Evolutionary conservation across 92 coral and sea anemone genomes (phyloP).

Genomic region (Palythoa grandis): DNA sequence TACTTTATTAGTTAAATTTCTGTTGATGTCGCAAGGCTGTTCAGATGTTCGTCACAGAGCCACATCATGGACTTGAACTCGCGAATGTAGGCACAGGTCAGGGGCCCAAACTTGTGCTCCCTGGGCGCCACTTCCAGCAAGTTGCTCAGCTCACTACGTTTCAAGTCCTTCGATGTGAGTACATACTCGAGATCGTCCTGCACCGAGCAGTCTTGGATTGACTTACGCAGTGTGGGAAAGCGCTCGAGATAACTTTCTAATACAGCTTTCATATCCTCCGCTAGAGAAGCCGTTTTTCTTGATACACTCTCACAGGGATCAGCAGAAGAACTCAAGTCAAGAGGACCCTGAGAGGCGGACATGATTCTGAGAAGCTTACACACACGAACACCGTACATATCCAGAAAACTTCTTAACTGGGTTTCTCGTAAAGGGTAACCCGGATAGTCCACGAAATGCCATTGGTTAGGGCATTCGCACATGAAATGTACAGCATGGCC

Average conservation of each 20-base stretch:
- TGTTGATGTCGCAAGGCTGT: neutral
- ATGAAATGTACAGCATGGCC: constrained; percentile 88
- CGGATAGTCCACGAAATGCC: constrained; percentile 80
- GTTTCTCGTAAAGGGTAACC: constrained; percentile 75
- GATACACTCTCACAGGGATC: constrained; percentile 37
- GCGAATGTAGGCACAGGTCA: constrained; percentile 65
- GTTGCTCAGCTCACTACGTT: constrained; percentile 70
- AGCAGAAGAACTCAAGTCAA: constrained; percentile 54
- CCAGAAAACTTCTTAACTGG: constrained; percentile 63
- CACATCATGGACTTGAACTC: constrained; percentile 72
- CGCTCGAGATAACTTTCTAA: constrained; percentile 73
- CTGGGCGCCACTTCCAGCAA: constrained; percentile 71
- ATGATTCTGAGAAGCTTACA: constrained; percentile 77
- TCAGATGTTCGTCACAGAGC: constrained; percentile 76
- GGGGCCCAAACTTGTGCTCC: constrained; percentile 73
- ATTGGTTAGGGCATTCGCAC: constrained; percentile 90
- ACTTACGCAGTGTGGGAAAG: constrained; percentile 68
- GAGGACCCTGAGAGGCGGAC: constrained; percentile 60
- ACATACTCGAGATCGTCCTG: constrained; percentile 79
- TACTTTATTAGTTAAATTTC: neutral
- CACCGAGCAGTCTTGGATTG: constrained; percentile 49
- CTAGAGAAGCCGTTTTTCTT: constrained; percentile 35
- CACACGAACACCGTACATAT: constrained; percentile 72
- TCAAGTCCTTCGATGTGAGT: constrained; percentile 68
- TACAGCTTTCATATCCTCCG: constrained; percentile 71